phyloP scores from a whole-genome alignment of 2,113 vertebrate genomes.

The Notarius quadriscutis region DNA sequence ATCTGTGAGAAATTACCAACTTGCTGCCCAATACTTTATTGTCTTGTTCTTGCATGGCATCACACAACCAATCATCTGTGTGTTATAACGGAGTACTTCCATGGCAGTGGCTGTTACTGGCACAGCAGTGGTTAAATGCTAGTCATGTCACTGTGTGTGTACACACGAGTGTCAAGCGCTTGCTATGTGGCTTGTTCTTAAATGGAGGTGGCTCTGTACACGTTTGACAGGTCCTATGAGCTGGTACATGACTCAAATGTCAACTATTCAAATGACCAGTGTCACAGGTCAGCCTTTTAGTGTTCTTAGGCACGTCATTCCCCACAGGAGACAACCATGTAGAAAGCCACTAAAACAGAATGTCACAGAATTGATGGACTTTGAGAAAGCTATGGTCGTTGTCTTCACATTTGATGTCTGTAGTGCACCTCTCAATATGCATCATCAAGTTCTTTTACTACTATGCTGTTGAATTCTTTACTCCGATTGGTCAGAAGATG shows the following conservation, averaged over 20 bases:
- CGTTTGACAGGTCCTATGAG: slow-evolving; percentile 27
- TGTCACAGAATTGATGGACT: neutral
- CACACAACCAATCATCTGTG: neutral
- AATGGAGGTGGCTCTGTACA: slow-evolving; percentile 1
- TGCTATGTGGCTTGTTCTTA: slow-evolving; percentile 14
- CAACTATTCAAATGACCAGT: neutral
- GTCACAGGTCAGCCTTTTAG: neutral
- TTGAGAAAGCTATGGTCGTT: neutral
- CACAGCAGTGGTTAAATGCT: neutral
- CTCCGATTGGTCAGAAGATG: neutral
- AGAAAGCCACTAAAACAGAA: neutral
- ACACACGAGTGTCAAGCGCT: neutral
- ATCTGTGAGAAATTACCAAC: neutral
- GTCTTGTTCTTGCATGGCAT: neutral
- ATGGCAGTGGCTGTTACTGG: neutral
- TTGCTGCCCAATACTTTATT: neutral
- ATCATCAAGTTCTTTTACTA: neutral
- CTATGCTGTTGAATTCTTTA: neutral
- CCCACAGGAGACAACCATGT: neutral
- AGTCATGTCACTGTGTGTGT: neutral
- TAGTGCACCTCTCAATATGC: neutral
- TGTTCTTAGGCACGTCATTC: neutral
- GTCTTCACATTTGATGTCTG: neutral
- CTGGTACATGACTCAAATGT: neutral
- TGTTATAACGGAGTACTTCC: neutral